Conservation (phyloP, 2,888 invertebrate genomes). For the Frankliniella fusca region DNA sequence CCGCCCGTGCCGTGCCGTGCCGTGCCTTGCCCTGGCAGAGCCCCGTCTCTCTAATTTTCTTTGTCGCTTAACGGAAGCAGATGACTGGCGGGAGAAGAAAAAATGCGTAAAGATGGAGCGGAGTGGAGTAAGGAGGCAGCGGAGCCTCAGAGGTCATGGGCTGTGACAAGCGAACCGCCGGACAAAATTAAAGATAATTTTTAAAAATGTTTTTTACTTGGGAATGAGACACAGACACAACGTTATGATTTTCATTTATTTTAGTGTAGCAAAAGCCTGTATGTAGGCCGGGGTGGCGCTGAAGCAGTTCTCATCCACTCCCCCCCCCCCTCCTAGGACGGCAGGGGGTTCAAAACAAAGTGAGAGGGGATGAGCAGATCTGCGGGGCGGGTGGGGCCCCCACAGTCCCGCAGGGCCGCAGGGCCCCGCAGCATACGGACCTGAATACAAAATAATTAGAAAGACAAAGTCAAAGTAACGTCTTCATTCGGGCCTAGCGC, state of each 20-base stretch:
- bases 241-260: background rate
- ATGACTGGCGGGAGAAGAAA: conserved; percentile 13
- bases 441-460: conserved; percentile 16
- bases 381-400: background rate
- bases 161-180: no score
- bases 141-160: no score
- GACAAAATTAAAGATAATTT: no score
- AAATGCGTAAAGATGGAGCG: background rate
- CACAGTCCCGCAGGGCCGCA: background rate
- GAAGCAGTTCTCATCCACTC: no score
- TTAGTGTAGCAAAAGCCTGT: background rate
- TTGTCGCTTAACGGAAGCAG: background rate
- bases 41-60: conserved; percentile 1
- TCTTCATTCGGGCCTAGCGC: background rate
- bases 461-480: conserved; percentile 20
- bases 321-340: no score
- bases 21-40: no score
- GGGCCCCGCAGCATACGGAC: background rate
- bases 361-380: background rate
- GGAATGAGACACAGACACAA: background rate
- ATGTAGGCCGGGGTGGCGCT: background rate
- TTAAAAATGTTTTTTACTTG: no score
- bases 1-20: background rate
- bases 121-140: background rate
- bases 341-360: background rate